Evolutionary conservation across 2,888 invertebrate genomes (phyloP).

Genomic region (Plebejus melissa): DNA sequence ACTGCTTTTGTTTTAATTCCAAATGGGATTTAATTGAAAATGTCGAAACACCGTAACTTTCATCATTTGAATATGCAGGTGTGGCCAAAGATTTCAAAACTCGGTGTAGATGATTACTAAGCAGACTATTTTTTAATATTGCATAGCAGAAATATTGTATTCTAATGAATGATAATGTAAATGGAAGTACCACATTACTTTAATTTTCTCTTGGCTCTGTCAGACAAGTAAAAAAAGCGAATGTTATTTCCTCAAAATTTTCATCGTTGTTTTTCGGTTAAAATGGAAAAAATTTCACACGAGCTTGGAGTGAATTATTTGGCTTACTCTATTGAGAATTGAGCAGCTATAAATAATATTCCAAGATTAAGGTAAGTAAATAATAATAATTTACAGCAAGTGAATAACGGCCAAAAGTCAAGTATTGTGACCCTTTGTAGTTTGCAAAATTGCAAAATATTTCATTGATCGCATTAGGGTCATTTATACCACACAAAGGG

Average conservation of each 20-base stretch:
- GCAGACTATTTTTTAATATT: not conserved
- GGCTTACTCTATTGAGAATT: not conserved
- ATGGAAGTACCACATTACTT: not conserved
- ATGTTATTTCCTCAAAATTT: not conserved
- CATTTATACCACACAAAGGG: constrained; percentile 51
- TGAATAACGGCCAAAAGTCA: constrained; percentile 28
- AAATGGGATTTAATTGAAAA: constrained; percentile 74
- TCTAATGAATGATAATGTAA: not conserved
- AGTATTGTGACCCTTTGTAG: not conserved
- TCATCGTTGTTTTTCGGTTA: not conserved
- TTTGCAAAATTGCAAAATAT: constrained; percentile 40
- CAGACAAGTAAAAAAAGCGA: not conserved
- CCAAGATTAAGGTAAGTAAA: constrained; percentile 7
- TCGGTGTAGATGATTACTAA: constrained; percentile 23
- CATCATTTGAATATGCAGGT: constrained; percentile 46
- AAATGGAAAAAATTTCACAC: not conserved
- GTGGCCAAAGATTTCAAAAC: constrained; percentile 28
- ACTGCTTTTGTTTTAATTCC: constrained; percentile 71
- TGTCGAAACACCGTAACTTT: constrained; percentile 52
- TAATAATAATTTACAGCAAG: constrained; percentile 8
- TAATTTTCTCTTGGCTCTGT: not conserved
- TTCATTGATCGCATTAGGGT: constrained; percentile 42
- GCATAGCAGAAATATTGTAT: not conserved
- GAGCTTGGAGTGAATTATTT: not conserved
- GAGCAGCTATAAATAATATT: not conserved